Conservation (phyloP, 2,113 vertebrate species). For the Heptranchias perlo region DNA sequence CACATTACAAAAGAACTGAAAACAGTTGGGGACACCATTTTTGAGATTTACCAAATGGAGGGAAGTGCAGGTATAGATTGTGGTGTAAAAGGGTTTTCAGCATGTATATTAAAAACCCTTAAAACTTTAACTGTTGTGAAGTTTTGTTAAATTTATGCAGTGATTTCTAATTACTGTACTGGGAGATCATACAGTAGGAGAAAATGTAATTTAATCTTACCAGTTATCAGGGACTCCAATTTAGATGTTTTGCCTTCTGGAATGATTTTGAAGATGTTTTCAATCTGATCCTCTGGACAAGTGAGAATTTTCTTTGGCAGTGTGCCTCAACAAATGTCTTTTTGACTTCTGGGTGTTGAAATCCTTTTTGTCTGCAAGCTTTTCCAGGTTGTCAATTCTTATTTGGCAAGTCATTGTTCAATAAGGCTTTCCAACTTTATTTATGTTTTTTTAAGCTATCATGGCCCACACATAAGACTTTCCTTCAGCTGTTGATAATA, state of each 20-base stretch:
- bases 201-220: neutral
- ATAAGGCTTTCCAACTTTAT: neutral
- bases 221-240: neutral
- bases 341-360: neutral
- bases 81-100: neutral
- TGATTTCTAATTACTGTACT: neutral
- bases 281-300: neutral
- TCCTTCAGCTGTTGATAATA: neutral
- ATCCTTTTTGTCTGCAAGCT: neutral
- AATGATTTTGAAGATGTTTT: neutral
- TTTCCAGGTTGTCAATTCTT: neutral
- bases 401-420: neutral
- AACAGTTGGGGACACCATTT: neutral
- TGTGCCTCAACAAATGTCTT: neutral
- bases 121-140: neutral
- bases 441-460: neutral
- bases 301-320: neutral
- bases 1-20: neutral
- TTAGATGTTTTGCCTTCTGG: neutral
- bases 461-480: neutral
- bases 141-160: neutral
- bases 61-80: neutral
- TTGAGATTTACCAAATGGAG: neutral
- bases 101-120: neutral
- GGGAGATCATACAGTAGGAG: neutral